Conservation (phyloP, 2,888 invertebrate genomes). For the Chirona hameri region DNA sequence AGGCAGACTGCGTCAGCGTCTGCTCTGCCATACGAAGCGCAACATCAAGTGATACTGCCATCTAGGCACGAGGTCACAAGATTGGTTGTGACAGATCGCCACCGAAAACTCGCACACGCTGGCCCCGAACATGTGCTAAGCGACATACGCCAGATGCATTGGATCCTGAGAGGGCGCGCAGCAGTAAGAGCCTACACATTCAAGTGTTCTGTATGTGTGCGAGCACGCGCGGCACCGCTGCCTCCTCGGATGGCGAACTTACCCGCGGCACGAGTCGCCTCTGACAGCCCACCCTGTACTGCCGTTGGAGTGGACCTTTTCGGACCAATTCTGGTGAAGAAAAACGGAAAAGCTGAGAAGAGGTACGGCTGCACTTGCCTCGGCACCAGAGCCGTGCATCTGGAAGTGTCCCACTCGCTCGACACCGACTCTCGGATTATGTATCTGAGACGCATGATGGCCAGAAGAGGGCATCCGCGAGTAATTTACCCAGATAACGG, state of each 20-base stretch:
- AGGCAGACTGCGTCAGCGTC: background rate
- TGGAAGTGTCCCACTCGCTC: background rate
- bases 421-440: background rate
- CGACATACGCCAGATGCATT: background rate
- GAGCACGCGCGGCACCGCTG: background rate
- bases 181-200: background rate
- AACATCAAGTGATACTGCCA: background rate
- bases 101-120: background rate
- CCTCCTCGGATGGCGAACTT: too few relatives aligned
- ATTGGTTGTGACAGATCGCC: background rate
- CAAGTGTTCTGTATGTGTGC: background rate
- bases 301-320: background rate
- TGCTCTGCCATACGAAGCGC: background rate
- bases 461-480: background rate
- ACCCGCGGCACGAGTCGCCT: too few relatives aligned
- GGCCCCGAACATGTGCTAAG: background rate
- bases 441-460: too few relatives aligned
- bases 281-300: too few relatives aligned
- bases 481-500: background rate
- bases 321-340: background rate
- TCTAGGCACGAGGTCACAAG: background rate
- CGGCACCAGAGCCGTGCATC: background rate
- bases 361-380: background rate
- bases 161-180: background rate
- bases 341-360: background rate